phyloP scores from a whole-genome alignment of 2,888 invertebrate genomes.

The Nowickia ferox region DNA sequence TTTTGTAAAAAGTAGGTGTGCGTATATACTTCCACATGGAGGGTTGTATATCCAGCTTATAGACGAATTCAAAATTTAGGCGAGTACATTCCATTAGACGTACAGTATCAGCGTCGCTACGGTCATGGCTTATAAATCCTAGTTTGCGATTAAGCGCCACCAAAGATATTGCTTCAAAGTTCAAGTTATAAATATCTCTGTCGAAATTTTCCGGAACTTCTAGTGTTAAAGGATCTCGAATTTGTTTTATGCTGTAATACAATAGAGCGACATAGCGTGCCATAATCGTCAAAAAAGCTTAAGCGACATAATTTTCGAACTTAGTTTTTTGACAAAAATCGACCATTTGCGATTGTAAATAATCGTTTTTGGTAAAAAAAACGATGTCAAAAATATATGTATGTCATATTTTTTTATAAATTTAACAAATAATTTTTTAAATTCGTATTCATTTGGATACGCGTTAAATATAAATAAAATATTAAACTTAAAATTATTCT shows the following conservation, averaged over 20 bases:
- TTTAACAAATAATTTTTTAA: too few relatives aligned
- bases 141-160: conserved; percentile 82
- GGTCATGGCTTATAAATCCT: conserved; percentile 76
- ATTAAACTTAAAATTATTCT: not conserved
- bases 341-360: too few relatives aligned
- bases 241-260: conserved; percentile 77
- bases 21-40: conserved; percentile 78
- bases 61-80: conserved; percentile 70
- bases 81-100: conserved; percentile 72
- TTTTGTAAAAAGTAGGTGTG: conserved; percentile 78
- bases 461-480: too few relatives aligned
- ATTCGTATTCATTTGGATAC: too few relatives aligned
- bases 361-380: too few relatives aligned
- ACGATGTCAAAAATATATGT: too few relatives aligned
- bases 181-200: conserved; percentile 85
- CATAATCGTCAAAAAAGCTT: too few relatives aligned
- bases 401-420: too few relatives aligned
- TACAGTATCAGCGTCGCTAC: conserved; percentile 75
- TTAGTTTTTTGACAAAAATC: too few relatives aligned
- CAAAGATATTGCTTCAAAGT: conserved; percentile 84
- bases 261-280: not conserved
- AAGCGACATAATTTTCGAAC: too few relatives aligned
- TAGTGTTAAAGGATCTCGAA: conserved; percentile 75
- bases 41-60: conserved; percentile 79
- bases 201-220: conserved; percentile 83